Evolutionary conservation across 2,113 vertebrate species (phyloP).

Genomic region (Paralichthys olivaceus): DNA sequence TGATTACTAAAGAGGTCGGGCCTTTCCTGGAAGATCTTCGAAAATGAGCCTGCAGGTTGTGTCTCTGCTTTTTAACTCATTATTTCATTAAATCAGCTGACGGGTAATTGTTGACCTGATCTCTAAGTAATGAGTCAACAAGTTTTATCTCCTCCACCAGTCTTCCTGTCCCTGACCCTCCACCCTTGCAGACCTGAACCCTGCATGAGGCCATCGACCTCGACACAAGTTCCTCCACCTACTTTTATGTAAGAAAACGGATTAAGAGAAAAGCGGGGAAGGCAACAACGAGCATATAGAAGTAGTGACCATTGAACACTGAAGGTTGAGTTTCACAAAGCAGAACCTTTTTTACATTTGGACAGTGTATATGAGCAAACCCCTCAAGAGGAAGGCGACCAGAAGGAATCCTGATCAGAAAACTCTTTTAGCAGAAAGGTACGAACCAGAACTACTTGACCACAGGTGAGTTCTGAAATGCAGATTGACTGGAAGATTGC

Average conservation of each 20-base stretch:
- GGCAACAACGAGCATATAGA: background rate
- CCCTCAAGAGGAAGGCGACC: background rate
- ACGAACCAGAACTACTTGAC: too few relatives aligned
- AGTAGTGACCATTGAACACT: background rate
- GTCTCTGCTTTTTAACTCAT: background rate
- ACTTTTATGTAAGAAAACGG: background rate
- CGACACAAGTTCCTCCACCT: slow-evolving; percentile 10
- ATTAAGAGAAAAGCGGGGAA: background rate
- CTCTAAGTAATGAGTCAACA: slow-evolving; percentile 35
- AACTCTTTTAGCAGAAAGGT: too few relatives aligned
- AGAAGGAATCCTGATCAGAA: background rate
- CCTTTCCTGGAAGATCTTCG: background rate
- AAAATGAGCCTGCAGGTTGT: background rate
- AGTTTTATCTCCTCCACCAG: slow-evolving; percentile 61
- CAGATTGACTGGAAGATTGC: too few relatives aligned
- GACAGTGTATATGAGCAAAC: background rate
- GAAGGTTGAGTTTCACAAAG: background rate
- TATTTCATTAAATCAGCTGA: background rate
- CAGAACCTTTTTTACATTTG: too few relatives aligned
- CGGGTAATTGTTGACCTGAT: slow-evolving; percentile 6
- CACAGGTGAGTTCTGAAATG: too few relatives aligned
- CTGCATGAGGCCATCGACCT: background rate
- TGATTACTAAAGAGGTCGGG: slow-evolving; percentile 28
- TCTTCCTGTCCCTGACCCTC: slow-evolving; percentile 62
- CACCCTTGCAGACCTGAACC: slow-evolving; percentile 24